Evolutionary conservation across 1,140 invertebrate species (phyloP).

Genomic region (Eurytemora carolleeae): DNA sequence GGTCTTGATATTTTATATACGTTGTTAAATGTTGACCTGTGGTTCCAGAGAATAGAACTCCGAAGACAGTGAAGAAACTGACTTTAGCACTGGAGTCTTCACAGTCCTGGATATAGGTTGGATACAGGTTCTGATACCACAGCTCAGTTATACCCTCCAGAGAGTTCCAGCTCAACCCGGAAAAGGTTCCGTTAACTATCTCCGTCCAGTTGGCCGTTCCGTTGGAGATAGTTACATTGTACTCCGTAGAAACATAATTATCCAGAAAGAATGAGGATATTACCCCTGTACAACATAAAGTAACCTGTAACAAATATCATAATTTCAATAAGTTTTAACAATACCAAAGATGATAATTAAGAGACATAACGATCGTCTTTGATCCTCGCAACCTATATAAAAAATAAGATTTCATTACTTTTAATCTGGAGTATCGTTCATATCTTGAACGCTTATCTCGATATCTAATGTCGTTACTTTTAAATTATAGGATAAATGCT

Average conservation of each 20-base stretch:
- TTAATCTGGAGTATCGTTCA: no score
- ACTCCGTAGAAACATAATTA: slow-evolving; percentile 42
- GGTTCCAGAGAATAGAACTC: slow-evolving; percentile 79
- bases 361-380: no score
- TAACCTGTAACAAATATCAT: not conserved
- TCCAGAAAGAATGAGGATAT: not conserved
- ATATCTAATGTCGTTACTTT: no score
- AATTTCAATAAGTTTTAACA: no score
- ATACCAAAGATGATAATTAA: no score
- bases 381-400: no score
- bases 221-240: slow-evolving; percentile 33
- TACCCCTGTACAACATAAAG: slow-evolving; percentile 17
- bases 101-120: slow-evolving; percentile 65
- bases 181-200: slow-evolving; percentile 44
- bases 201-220: slow-evolving; percentile 35
- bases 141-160: slow-evolving; percentile 30
- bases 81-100: slow-evolving; percentile 39
- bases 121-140: slow-evolving; percentile 49
- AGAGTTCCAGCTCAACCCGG: slow-evolving; percentile 40
- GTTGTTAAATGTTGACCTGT: slow-evolving; percentile 36
- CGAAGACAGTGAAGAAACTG: slow-evolving; percentile 79
- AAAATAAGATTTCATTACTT: no score
- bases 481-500: no score
- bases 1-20: no score
- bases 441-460: no score